Conservation (phyloP, 2,888 invertebrate species). For the Tachina lurida region DNA sequence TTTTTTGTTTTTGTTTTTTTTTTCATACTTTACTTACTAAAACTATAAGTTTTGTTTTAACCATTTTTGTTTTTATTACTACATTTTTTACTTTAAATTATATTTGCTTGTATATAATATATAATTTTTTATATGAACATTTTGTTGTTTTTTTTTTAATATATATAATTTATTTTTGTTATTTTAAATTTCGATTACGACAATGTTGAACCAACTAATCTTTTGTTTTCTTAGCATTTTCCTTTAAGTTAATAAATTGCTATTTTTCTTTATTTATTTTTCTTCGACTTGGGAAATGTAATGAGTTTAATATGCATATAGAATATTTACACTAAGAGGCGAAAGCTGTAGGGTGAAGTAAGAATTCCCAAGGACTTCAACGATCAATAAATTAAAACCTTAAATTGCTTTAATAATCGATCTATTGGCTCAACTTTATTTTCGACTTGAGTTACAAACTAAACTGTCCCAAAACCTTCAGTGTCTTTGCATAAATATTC, state of each 20-base stretch:
- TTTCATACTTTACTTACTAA: slow-evolving; percentile 53
- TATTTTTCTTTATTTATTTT: slow-evolving; percentile 53
- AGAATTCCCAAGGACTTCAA: no score
- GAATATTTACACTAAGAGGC: neutral
- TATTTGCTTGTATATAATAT: slow-evolving; percentile 33
- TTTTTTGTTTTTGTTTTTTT: slow-evolving; percentile 30
- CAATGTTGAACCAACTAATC: slow-evolving; percentile 76
- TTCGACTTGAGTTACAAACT: no score
- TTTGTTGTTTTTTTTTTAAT: neutral
- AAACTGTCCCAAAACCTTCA: no score
- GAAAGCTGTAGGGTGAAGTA: no score
- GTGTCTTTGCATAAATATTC: neutral
- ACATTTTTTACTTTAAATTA: slow-evolving; percentile 50
- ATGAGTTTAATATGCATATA: slow-evolving; percentile 51
- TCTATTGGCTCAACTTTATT: no score
- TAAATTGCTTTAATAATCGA: no score
- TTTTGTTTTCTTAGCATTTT: slow-evolving; percentile 65
- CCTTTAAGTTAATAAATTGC: slow-evolving; percentile 62
- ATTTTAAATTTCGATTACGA: slow-evolving; percentile 74
- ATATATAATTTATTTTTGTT: slow-evolving; percentile 54
- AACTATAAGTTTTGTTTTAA: slow-evolving; percentile 51
- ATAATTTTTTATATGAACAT: slow-evolving; percentile 36
- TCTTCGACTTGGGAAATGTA: slow-evolving; percentile 35
- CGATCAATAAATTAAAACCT: no score
- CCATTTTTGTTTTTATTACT: slow-evolving; percentile 52